These are phyloP conservation scores for Sesamia inferens DNA, from an alignment of 2,888 invertebrate genomes.

Conservation along the genomic window DNA sequence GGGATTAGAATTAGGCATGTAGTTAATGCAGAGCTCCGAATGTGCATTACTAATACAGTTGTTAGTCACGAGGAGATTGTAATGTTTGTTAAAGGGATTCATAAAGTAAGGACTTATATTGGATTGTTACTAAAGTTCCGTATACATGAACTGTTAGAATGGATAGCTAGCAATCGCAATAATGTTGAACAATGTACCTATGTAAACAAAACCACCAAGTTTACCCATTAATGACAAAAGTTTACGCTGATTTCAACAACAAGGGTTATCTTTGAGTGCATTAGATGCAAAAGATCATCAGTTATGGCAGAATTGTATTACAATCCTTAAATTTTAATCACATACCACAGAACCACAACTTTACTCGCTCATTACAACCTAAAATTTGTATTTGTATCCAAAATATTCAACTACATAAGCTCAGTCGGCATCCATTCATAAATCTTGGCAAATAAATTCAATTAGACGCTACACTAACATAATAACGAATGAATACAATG, in stretches of 20 bases:
- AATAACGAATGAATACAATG: slow-evolving; percentile 69
- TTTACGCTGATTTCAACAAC: neutral
- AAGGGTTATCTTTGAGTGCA: neutral
- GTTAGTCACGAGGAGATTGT: neutral
- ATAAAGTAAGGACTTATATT: neutral
- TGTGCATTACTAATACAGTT: slow-evolving; percentile 15
- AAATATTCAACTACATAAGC: slow-evolving; percentile 37
- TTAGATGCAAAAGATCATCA: neutral
- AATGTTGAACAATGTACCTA: neutral
- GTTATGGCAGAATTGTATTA: neutral
- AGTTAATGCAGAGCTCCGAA: slow-evolving; percentile 27
- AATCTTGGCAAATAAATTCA: slow-evolving; percentile 69
- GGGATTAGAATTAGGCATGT: slow-evolving; percentile 12
- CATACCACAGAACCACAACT: slow-evolving; percentile 1
- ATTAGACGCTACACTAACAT: slow-evolving; percentile 67
- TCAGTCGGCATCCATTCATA: slow-evolving; percentile 46
- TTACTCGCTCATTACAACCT: slow-evolving; percentile 12
- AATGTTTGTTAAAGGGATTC: slow-evolving; percentile 6
- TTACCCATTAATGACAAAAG: neutral
- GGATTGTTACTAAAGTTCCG: neutral
- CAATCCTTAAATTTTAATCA: neutral
- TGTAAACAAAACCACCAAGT: too few relatives aligned
- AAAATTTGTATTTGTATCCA: slow-evolving; percentile 28
- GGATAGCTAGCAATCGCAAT: neutral
- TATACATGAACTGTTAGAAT: neutral